Evolutionary conservation across 1,140 invertebrate genomes (phyloP).

Genomic region (Thaumatotibia leucotreta): DNA sequence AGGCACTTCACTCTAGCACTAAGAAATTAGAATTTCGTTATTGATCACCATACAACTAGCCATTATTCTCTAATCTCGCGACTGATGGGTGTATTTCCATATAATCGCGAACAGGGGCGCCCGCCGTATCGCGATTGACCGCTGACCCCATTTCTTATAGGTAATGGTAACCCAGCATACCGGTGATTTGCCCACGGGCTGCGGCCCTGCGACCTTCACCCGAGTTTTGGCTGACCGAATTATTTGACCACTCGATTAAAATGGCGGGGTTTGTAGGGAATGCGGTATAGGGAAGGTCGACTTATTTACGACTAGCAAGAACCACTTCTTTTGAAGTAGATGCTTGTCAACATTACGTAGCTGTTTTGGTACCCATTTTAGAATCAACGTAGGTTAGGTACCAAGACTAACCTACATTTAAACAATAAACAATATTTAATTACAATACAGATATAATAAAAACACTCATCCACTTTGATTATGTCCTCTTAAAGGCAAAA

Average conservation of each 20-base stretch:
- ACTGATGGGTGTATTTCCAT: constrained; percentile 59
- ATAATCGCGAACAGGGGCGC: constrained; percentile 48
- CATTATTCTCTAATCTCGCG: constrained; percentile 15
- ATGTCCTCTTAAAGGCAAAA: too few relatives aligned
- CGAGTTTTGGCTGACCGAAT: constrained; percentile 22
- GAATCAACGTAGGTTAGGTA: too few relatives aligned
- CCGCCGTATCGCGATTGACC: constrained; percentile 62
- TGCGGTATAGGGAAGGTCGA: too few relatives aligned
- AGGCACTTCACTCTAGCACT: not conserved
- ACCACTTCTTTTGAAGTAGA: too few relatives aligned
- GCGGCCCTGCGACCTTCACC: constrained; percentile 29
- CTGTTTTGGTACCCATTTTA: too few relatives aligned
- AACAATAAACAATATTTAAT: too few relatives aligned
- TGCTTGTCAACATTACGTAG: too few relatives aligned
- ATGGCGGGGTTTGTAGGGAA: too few relatives aligned
- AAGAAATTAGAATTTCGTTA: not conserved
- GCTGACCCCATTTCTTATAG: constrained; percentile 54
- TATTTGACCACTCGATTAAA: not conserved
- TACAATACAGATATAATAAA: too few relatives aligned
- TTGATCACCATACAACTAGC: not conserved
- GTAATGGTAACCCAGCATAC: constrained; percentile 23
- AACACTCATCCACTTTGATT: too few relatives aligned
- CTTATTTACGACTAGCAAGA: too few relatives aligned
- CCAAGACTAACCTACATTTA: too few relatives aligned
- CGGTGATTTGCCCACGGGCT: constrained; percentile 17